Percentiles rank a stretch among this genome's conserved stretches.
Evolutionary conservation across 2,113 vertebrate species (phyloP).

Genomic region (Herpetotheres cachinnans): DNA sequence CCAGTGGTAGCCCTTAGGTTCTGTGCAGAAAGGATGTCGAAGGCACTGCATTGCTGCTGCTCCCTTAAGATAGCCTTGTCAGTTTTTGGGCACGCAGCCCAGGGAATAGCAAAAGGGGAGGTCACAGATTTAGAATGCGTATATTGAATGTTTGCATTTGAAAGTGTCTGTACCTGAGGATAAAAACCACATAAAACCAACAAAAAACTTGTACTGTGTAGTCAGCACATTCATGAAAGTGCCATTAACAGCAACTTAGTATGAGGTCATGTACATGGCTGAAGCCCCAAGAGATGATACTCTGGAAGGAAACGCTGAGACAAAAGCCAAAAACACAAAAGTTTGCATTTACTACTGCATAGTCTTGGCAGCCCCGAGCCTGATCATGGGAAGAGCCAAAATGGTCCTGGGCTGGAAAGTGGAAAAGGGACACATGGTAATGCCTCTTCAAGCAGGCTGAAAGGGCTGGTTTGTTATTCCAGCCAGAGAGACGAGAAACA

Average conservation of each 20-base stretch:
- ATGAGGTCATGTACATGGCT: neutral
- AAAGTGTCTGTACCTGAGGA: neutral
- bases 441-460: neutral
- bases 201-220: neutral
- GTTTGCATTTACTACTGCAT: neutral
- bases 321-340: neutral
- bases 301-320: neutral
- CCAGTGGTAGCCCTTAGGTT: neutral
- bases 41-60: neutral
- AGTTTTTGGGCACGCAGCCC: neutral
- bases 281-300: neutral
- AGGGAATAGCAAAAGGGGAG: neutral
- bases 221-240: neutral
- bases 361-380: neutral
- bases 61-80: neutral
- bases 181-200: neutral
- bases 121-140: neutral
- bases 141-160: neutral
- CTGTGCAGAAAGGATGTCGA: neutral
- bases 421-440: neutral
- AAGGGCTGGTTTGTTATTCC: neutral
- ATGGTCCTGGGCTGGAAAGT: neutral
- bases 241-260: neutral
- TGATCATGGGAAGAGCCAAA: neutral
- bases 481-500: neutral